phyloP scores from a whole-genome alignment of 2,888 invertebrate genomes.

The Melanostoma mellinum region DNA sequence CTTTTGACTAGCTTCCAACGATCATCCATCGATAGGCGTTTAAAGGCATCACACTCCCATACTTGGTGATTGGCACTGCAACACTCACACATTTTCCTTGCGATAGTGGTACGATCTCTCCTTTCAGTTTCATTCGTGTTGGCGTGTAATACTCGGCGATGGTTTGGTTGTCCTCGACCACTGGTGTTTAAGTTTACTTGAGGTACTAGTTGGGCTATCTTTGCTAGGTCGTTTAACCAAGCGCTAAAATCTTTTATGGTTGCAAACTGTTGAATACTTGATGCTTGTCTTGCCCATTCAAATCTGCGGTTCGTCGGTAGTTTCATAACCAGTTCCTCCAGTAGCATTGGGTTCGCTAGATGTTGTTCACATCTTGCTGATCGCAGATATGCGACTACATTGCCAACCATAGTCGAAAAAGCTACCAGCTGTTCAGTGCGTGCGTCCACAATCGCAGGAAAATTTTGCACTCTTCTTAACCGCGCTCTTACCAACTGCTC shows the following conservation, averaged over 20 bases:
- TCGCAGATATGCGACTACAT: conserved; percentile 19
- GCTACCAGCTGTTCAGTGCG: conserved; percentile 22
- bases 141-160: too few relatives aligned
- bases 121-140: not conserved
- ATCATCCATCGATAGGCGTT: too few relatives aligned
- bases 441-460: conserved; percentile 40
- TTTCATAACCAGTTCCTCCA: conserved; percentile 39
- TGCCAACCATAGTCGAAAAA: conserved; percentile 33
- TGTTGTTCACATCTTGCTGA: not conserved
- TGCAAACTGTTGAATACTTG: conserved; percentile 32
- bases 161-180: too few relatives aligned
- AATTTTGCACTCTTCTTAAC: conserved; percentile 37
- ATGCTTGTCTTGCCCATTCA: conserved; percentile 39
- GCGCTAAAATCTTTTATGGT: conserved; percentile 22
- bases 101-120: too few relatives aligned
- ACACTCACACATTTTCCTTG: not conserved
- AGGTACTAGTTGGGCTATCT: conserved; percentile 44
- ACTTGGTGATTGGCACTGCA: not conserved
- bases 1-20: too few relatives aligned
- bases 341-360: conserved; percentile 18
- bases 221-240: conserved; percentile 52
- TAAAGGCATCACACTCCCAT: too few relatives aligned
- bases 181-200: not conserved
- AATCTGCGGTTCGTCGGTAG: conserved; percentile 46
- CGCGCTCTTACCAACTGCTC: conserved; percentile 43